These are phyloP conservation scores for Thryonomys swinderianus DNA, from an alignment of 2,113 vertebrate species.

Conservation along the genomic window DNA sequence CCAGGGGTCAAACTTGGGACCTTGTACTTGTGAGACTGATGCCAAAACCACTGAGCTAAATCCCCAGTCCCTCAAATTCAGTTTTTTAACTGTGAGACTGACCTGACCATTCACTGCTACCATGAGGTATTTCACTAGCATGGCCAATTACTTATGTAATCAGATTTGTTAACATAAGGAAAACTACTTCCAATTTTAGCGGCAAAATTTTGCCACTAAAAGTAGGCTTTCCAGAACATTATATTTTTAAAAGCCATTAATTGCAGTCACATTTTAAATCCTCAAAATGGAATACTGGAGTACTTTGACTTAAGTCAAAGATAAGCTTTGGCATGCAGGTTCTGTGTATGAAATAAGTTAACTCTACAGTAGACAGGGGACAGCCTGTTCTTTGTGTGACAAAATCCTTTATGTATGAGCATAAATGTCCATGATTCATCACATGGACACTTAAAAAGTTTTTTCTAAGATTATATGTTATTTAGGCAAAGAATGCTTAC, in stretches of 20 bases:
- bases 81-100: not conserved
- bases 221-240: not conserved
- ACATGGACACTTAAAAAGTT: not conserved
- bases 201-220: not conserved
- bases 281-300: not conserved
- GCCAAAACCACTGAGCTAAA: no score
- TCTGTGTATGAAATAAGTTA: not conserved
- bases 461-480: not conserved
- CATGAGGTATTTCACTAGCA: not conserved
- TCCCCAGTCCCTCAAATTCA: no score
- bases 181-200: slow-evolving; percentile 10
- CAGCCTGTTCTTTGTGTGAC: not conserved
- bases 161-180: not conserved
- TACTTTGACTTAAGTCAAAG: slow-evolving; percentile 1
- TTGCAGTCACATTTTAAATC: not conserved
- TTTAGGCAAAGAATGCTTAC: not conserved
- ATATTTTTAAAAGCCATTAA: slow-evolving; percentile 3
- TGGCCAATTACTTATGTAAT: not conserved
- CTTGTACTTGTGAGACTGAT: no score
- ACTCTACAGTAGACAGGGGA: not conserved
- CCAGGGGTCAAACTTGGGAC: no score
- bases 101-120: not conserved
- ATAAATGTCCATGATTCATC: not conserved
- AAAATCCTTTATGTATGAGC: not conserved
- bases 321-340: not conserved